Base-by-base conservation (phyloP, 2,888 invertebrate genomes). In the Gasteruption jaculator region DNA sequence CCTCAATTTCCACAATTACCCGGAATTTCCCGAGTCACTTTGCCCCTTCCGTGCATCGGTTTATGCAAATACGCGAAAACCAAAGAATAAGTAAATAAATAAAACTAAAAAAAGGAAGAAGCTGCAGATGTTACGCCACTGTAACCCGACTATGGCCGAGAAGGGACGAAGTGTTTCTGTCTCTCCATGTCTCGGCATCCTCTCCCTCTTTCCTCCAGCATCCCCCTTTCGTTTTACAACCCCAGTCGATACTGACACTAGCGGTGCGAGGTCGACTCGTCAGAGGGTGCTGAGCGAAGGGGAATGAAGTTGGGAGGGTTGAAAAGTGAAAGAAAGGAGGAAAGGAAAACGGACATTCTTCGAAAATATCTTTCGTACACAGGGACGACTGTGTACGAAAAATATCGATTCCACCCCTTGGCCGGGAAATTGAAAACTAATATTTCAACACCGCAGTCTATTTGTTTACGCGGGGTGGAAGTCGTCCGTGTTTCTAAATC, bases 181-280 rank as follows among this genome's bases (percentile, higher is more conserved):
- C 12, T 32, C 42, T 42, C 41, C 21, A 32, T 30, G 25, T 11
- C 35, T 27, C 11, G 20, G 19, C 14, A 41, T 43, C 39, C 50
- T 38, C 53, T 35, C 47, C 18, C 43, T 26, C 44, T 25, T 29
- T 35, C 38, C 27, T 47, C 44, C 38, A 42, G 48, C 44, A 47
- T 45, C 41, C 27, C 49, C 51, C 43, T 44, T 38, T 42, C 41
- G 47, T 50, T 46, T 51, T 42, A 50, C 52, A 60, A 56, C 50
- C 61, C 61, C 61, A 61, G 63, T 63, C 63, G 62, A 63, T 63
- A 63, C 60, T 57, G 63, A 63, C 60, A 64, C 61, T 58, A 56
- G 47, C 58, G 61, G 61, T 63, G 63, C 60, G 62, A 63, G 65
- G 62, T 61, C 60, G 63, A 63, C 57, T 65, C 63, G 63, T 65